phyloP scores from a whole-genome alignment of 2,113 vertebrate genomes.

The Proterorhinus semilunaris region DNA sequence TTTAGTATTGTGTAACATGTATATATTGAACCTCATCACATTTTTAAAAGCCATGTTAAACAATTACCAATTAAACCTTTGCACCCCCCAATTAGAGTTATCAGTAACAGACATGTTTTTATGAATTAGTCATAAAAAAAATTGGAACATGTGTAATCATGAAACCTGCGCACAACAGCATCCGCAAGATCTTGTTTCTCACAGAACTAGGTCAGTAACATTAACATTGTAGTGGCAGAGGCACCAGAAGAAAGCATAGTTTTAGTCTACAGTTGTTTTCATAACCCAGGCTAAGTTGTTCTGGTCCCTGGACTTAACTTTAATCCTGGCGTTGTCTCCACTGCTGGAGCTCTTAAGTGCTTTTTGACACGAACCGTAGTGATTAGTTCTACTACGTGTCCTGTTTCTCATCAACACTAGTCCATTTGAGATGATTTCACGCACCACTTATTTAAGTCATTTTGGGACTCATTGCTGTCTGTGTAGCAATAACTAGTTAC shows the following conservation, averaged over 20 bases:
- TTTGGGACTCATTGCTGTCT: conserved; percentile 3
- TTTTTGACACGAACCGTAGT: background rate
- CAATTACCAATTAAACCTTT: no score
- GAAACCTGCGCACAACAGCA: no score
- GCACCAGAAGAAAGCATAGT: background rate
- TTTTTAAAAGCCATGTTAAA: no score
- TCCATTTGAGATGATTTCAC: background rate
- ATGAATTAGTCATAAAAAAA: no score
- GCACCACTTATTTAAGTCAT: background rate
- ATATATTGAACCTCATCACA: no score
- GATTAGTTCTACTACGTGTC: background rate
- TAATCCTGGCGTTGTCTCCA: background rate
- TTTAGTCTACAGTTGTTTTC: background rate
- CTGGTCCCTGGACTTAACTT: background rate
- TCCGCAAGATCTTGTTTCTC: background rate
- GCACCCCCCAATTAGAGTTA: no score
- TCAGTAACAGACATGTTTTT: no score
- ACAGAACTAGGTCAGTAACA: background rate
- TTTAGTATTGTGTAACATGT: no score
- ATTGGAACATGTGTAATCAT: no score
- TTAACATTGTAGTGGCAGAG: background rate
- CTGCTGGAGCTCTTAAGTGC: background rate
- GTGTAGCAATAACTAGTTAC: no score
- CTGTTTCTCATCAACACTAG: background rate
- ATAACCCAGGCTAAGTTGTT: background rate